These are phyloP conservation scores for Mnemiopsis leidyi DNA, from an alignment of 37 sponge, comb jelly and placozoan genomes.

Conservation along the genomic window DNA sequence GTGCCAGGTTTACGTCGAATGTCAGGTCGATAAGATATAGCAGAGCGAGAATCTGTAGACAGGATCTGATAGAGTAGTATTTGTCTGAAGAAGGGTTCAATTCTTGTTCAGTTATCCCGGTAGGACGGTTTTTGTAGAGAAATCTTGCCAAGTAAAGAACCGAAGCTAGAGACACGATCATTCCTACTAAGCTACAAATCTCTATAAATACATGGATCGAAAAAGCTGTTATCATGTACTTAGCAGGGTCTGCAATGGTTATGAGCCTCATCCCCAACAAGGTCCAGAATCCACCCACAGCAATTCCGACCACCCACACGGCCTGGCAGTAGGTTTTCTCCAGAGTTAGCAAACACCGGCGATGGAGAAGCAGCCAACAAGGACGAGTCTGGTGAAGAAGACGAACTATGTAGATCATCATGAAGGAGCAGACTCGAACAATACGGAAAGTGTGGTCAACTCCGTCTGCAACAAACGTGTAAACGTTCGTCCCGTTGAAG, in stretches of 20 bases:
- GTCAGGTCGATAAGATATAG: neutral
- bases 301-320: neutral
- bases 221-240: neutral
- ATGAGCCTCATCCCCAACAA: too few species aligned
- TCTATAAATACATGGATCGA: neutral
- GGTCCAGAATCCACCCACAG: neutral
- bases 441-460: neutral
- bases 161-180: neutral
- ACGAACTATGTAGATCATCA: neutral
- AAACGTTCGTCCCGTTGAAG: neutral
- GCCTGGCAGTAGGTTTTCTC: neutral
- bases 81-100: neutral
- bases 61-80: neutral
- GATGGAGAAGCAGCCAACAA: neutral
- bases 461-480: neutral
- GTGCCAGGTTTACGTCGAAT: neutral
- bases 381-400: neutral
- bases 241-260: too few species aligned
- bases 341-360: neutral
- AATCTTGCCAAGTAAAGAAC: neutral
- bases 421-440: neutral
- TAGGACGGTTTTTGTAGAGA: neutral
- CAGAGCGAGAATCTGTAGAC: neutral
- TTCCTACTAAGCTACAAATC: too few species aligned
- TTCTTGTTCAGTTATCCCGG: neutral